Percentiles rank a stretch among this genome's conserved stretches.
Evolutionary conservation across 2,888 invertebrate genomes (phyloP).

Genomic region (Matsumyia berberina): DNA sequence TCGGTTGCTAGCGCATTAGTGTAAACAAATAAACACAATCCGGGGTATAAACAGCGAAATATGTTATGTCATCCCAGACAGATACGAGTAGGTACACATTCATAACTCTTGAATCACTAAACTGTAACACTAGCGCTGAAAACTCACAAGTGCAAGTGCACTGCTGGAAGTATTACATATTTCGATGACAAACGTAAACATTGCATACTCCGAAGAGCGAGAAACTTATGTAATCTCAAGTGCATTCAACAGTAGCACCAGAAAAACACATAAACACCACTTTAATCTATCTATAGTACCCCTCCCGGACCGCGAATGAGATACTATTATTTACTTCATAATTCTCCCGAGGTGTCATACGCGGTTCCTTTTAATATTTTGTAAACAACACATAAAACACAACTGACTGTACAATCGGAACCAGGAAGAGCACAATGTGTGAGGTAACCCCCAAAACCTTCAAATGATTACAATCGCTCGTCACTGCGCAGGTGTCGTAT

Average conservation of each 20-base stretch:
- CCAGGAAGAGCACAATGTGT: constrained; percentile 58
- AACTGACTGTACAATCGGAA: constrained; percentile 60
- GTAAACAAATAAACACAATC: constrained; percentile 24
- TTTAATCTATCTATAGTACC: constrained; percentile 5
- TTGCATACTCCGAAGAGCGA: constrained; percentile 40
- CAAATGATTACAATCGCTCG: constrained; percentile 60
- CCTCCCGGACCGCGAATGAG: constrained; percentile 2
- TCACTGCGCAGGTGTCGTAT: constrained; percentile 64
- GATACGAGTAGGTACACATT: constrained; percentile 7
- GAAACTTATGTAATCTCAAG: constrained; percentile 64
- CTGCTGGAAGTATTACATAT: constrained; percentile 54
- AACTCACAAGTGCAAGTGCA: constrained; percentile 69
- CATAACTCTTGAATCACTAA: constrained; percentile 50
- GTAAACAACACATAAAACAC: constrained; percentile 74
- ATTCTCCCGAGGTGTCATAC: constrained; percentile 3
- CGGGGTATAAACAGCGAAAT: constrained; percentile 47
- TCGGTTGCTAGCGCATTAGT: constrained; percentile 14
- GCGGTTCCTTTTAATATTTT: constrained; percentile 60
- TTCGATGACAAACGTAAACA: constrained; percentile 69
- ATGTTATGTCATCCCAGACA: constrained; percentile 65
- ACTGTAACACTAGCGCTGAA: constrained; percentile 37
- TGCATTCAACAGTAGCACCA: constrained; percentile 61
- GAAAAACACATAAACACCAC: neutral
- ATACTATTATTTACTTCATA: constrained; percentile 14
- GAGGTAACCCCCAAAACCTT: constrained; percentile 67